Percentiles rank a stretch among this genome's conserved stretches.
These are phyloP conservation scores for Thera britannica DNA, from an alignment of 2,888 invertebrate genomes.

Conservation along the genomic window DNA sequence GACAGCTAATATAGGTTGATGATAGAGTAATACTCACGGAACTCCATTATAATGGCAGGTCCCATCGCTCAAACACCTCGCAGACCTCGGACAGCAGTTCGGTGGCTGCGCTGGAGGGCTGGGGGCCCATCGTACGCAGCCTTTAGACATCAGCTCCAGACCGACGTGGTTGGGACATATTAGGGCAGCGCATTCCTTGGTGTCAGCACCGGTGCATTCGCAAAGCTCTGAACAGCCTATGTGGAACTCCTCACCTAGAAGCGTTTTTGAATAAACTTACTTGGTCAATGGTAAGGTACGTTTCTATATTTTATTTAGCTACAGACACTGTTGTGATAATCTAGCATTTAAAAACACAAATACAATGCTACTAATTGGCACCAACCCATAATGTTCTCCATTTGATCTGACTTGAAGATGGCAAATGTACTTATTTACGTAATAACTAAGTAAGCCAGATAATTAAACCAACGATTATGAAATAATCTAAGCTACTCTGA, in stretches of 20 bases:
- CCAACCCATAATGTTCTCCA: too few relatives aligned
- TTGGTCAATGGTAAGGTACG: too few relatives aligned
- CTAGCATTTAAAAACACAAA: too few relatives aligned
- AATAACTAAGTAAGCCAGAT: too few relatives aligned
- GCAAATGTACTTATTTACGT: too few relatives aligned
- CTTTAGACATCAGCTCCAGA: constrained; percentile 92
- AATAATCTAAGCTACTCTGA: too few relatives aligned
- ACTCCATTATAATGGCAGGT: constrained; percentile 91
- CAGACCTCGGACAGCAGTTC: constrained; percentile 92
- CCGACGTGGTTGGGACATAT: constrained; percentile 94
- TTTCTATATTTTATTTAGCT: too few relatives aligned
- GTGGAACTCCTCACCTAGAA: constrained; percentile 89
- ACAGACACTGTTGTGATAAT: too few relatives aligned
- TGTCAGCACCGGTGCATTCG: constrained; percentile 87
- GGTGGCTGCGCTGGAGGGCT: constrained; percentile 90
- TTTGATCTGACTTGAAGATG: too few relatives aligned
- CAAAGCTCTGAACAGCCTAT: constrained; percentile 93
- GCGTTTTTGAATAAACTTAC: too few relatives aligned
- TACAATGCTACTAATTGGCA: too few relatives aligned
- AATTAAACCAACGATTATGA: too few relatives aligned
- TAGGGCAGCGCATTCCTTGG: constrained; percentile 90
- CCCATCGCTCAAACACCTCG: constrained; percentile 92
- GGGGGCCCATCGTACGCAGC: constrained; percentile 94
- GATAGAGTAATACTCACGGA: constrained; percentile 52
- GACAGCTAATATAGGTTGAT: constrained; percentile 81